These are phyloP conservation scores for Caranx ignobilis DNA, from an alignment of 2,113 vertebrate species.

Conservation along the genomic window DNA sequence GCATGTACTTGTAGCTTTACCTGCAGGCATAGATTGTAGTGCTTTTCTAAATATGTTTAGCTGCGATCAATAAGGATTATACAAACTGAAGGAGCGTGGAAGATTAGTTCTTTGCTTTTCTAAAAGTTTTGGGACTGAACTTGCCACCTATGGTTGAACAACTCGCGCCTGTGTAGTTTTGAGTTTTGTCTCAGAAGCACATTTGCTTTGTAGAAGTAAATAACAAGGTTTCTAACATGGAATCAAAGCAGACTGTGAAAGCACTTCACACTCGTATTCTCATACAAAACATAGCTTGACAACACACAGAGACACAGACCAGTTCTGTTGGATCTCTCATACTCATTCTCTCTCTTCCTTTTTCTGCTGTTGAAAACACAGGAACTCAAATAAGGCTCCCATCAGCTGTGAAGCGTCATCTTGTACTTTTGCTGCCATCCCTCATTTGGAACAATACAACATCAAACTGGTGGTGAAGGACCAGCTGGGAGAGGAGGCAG, in stretches of 20 bases:
- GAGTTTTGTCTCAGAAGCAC: too few species aligned
- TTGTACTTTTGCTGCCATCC: constrained; percentile 63
- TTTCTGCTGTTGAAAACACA: constrained; percentile 30
- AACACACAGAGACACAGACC: too few species aligned
- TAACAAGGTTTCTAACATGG: too few species aligned
- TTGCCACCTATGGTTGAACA: too few species aligned
- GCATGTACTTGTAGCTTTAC: background rate
- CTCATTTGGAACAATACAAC: constrained; percentile 63
- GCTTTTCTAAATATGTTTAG: background rate
- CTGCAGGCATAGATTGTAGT: background rate
- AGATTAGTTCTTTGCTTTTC: background rate
- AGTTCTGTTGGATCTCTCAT: background rate
- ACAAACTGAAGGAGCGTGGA: background rate
- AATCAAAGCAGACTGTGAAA: background rate
- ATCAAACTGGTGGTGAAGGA: constrained; percentile 66
- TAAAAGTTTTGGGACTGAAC: too few species aligned
- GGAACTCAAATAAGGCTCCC: constrained; percentile 47
- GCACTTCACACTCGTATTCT: background rate
- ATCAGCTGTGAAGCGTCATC: background rate
- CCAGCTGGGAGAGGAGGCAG: constrained; percentile 67
- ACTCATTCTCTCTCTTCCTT: background rate
- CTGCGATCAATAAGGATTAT: background rate
- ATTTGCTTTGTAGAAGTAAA: too few species aligned
- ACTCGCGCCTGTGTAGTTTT: too few species aligned
- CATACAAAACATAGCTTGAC: too few species aligned